Evolutionary conservation across 2,797 vertebrate species (phyloP), one percentile per base, ranked within the genome.

Genomic region (Hozukius guyotensis): DNA sequence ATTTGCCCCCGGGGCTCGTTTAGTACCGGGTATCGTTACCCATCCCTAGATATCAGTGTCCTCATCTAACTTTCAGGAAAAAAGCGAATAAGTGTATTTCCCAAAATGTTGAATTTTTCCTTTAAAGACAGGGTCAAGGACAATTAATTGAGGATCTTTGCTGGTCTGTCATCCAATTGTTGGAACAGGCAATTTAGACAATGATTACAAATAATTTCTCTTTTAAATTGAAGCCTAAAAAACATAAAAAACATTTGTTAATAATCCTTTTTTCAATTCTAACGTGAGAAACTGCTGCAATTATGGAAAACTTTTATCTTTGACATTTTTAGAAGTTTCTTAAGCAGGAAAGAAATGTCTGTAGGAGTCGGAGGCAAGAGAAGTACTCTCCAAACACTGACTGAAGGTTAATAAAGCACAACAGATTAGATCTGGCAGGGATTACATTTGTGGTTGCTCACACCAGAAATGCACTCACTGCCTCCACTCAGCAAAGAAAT

Each of bases 351-450:
- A 20, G 16, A 32, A 59, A 24, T 22, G 18, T 3, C 16, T 64
- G 14, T 13, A 46, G 52, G 27, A 69, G 53, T 25, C 59, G 1
- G 52, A 29, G 36, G 59, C 52, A 31, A 18, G 18, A 72, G 13
- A 65, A 71, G 34, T 55, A 25, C 56, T 72, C 55, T 73, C 42
- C 32, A 32, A 87, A 84, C n/a, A 29, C 25, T 11, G 29, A 60
- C 25, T 25, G 46, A 73, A 57, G 57, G 27, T 53, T 68, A 52
- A 67, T 29, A 74, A 78, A 81, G 49, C 16, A 63, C 32, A 67
- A 2, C 25, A 70, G 57, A 69, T 88, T 29, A 80, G 31, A 74
- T 73, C 49, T 38, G 49, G 13, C 57, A 66, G 62, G 67, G 59
- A 81, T 72, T 80, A 29, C 6, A 4, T 32, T 60, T 79, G 71